Conservation (phyloP, 2,113 vertebrate genomes). For the Pyxicephalus adspersus region DNA sequence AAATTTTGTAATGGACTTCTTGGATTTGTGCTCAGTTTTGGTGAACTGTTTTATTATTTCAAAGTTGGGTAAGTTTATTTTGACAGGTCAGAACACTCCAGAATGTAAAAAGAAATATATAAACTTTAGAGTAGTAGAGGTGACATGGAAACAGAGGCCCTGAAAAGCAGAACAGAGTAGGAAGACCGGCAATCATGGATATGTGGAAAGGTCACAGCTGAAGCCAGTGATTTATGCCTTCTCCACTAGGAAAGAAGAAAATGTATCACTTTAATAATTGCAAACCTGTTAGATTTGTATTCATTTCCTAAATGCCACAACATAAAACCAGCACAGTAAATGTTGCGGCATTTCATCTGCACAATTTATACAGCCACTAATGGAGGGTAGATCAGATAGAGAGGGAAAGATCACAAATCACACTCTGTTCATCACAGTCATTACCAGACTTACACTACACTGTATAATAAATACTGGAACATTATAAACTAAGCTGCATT, state of each 20-base stretch:
- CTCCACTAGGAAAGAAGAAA: not conserved
- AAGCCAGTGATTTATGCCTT: conserved; percentile 33
- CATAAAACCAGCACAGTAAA: not conserved
- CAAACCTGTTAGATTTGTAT: conserved; percentile 1
- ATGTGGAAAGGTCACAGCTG: conserved; percentile 14
- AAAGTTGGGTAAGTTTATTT: too few relatives aligned
- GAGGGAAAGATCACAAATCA: not conserved
- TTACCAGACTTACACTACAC: not conserved
- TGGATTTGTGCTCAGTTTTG: too few relatives aligned
- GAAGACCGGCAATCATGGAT: not conserved
- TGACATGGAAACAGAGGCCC: too few relatives aligned
- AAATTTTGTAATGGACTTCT: too few relatives aligned
- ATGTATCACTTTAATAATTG: not conserved
- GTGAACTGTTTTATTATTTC: too few relatives aligned
- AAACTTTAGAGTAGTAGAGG: too few relatives aligned
- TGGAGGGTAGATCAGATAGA: not conserved
- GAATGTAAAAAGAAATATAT: too few relatives aligned
- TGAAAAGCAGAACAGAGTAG: not conserved
- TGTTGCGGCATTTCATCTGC: conserved; percentile 1
- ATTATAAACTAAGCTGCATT: too few relatives aligned
- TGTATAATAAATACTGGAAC: too few relatives aligned
- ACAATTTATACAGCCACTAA: not conserved
- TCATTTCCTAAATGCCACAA: conserved; percentile 40
- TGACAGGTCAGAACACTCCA: too few relatives aligned
- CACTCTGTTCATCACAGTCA: not conserved